Base-by-base conservation (phyloP, 2,888 invertebrate genomes). In the Acleris sparsana region DNA sequence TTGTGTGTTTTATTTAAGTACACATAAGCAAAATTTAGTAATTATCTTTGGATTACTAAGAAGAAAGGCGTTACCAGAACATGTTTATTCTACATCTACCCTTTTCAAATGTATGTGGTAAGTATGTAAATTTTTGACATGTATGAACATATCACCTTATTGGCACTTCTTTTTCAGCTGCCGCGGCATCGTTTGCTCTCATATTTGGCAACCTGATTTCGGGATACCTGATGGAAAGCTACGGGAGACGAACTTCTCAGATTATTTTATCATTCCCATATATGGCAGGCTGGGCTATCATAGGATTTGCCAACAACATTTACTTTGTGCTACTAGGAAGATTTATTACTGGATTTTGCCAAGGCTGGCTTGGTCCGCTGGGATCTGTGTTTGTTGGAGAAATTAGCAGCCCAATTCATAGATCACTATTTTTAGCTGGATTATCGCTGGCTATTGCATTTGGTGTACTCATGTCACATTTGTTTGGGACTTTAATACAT, bases 381-480 rank as follows among this genome's bases (percentile, higher is more conserved):
- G 92, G 91, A 0, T 92, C 94, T 16, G 93, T 94, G 5, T 95
- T 93, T 77, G 91, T 94, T 16, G 94, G 94, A 60, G 95, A 95
- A 86, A 93, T 93, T 46, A 93, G 93, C 64, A 87, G 94, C 49
- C 95, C 94, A 0, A 88, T 86, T 49, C 92, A 94, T 62, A 93
- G 96, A 73, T 95, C 96, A 25, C 84, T 94, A 18, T 91, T 95
- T 49, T 86, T 95, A 70, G 94, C 95, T 52, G 93, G 93, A 7
- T 86, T 95, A 3, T 94, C 95, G 0, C 84, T 95, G 29, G 93
- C 94, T 0, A 94, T 95, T 59, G 94, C 95, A 3, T 71, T 91
- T 17, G 96, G 96, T 18, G 94, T 96, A 3, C 92, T 95, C 6
- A 71, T 94, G 52, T 93, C 94, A 51, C 96, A 96, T 82, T 79